A percentile compares a stretch with the other conserved stretches of the same genome.
phyloP scores from a whole-genome alignment of 1,140 invertebrate genomes.

The Panulirus ornatus region DNA sequence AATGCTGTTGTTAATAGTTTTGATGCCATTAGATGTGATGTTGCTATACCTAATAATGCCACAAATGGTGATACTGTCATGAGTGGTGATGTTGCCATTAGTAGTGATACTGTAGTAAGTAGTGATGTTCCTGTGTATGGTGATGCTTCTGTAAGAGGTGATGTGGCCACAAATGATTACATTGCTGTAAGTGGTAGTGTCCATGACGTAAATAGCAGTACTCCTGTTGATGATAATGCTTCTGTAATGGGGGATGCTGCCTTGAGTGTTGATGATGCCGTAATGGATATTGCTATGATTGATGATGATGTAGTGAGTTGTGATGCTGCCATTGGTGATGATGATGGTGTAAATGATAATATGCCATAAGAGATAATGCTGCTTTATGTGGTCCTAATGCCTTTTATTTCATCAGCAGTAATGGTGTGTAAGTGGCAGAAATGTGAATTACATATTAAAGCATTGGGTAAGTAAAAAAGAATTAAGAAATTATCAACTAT shows the following conservation, averaged over 20 bases:
- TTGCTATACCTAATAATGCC: slow-evolving; percentile 2
- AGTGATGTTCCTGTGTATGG: neutral
- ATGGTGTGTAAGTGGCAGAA: too few species aligned
- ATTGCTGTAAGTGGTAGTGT: neutral
- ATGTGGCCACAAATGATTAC: slow-evolving; percentile 2
- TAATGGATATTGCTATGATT: neutral
- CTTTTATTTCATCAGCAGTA: too few species aligned
- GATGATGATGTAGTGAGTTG: slow-evolving; percentile 23
- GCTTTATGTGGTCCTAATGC: neutral
- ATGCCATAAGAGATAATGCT: neutral
- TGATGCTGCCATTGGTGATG: slow-evolving; percentile 37
- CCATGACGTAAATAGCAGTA: neutral
- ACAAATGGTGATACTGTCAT: neutral
- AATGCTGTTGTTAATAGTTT: neutral
- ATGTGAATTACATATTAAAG: too few species aligned
- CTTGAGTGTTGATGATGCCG: neutral
- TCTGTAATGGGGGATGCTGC: neutral
- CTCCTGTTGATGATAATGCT: too few species aligned
- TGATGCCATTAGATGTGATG: neutral
- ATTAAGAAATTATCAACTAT: too few species aligned
- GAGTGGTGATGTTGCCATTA: neutral
- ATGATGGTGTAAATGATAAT: neutral
- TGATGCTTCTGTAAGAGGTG: slow-evolving; percentile 1
- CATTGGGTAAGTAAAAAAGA: too few species aligned
- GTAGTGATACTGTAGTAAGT: neutral